A percentile compares a stretch with the other conserved stretches of the same genome.
Evolutionary conservation across 2,797 vertebrate genomes (phyloP).

Genomic region (Muscicapa comitata): DNA sequence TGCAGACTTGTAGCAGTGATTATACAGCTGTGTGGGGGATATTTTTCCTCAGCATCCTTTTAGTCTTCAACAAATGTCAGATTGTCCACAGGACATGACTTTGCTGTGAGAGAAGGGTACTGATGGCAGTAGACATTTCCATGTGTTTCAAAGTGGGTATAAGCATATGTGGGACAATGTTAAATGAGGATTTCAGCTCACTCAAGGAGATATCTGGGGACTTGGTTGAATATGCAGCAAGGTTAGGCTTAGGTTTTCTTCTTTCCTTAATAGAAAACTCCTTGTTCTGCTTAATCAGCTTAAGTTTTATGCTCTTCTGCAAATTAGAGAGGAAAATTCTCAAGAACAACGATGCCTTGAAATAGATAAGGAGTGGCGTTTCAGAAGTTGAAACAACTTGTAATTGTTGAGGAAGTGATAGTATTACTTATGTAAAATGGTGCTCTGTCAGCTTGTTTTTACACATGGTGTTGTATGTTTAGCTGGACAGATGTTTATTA

Average conservation of each 20-base stretch:
- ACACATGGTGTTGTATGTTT: constrained; percentile 11
- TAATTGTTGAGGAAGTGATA: constrained; percentile 17
- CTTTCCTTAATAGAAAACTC: background rate
- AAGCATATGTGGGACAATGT: fast-evolving
- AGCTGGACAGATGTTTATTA: constrained; percentile 46
- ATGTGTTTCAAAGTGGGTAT: background rate
- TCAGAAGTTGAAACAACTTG: constrained; percentile 6
- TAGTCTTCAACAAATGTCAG: background rate
- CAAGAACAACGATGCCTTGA: background rate
- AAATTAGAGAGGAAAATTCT: background rate
- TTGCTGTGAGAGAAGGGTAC: background rate
- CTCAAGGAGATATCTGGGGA: background rate
- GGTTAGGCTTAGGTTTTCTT: background rate
- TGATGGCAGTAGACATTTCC: background rate
- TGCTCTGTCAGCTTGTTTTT: constrained; percentile 39
- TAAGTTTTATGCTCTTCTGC: background rate
- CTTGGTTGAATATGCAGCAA: background rate
- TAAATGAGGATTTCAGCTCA: background rate
- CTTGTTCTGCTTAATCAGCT: background rate
- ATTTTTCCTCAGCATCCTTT: background rate
- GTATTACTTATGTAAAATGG: constrained; percentile 30
- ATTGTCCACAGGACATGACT: background rate
- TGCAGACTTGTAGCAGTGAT: background rate
- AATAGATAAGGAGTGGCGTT: background rate
- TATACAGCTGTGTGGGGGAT: background rate